Evolutionary conservation across 2,888 invertebrate species (phyloP).

Genomic region (Drosophila birchii): DNA sequence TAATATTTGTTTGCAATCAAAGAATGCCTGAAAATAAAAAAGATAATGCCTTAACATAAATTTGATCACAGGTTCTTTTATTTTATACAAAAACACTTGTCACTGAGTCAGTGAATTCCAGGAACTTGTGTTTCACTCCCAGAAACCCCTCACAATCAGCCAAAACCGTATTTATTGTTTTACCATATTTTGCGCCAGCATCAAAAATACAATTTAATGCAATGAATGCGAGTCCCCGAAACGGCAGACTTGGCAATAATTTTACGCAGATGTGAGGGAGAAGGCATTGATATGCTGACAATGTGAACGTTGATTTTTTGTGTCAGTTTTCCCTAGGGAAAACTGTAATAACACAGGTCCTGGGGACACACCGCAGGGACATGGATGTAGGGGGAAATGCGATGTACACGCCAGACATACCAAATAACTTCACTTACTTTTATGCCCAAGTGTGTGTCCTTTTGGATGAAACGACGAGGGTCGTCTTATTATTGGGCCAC

Average conservation of each 20-base stretch:
- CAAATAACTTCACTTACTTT: constrained; percentile 74
- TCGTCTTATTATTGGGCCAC: constrained; percentile 9
- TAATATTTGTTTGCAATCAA: neutral
- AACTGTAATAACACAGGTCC: constrained; percentile 55
- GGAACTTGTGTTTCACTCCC: neutral
- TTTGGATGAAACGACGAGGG: neutral
- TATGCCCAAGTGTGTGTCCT: constrained; percentile 50
- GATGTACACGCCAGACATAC: constrained; percentile 70
- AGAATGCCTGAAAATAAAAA: neutral
- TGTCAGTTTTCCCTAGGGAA: constrained; percentile 31
- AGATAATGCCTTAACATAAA: neutral
- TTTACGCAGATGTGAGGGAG: constrained; percentile 19
- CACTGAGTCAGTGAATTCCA: constrained; percentile 33
- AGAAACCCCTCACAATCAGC: constrained; percentile 20
- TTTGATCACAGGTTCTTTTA: constrained; percentile 38
- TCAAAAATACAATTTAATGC: constrained; percentile 59
- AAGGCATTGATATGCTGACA: constrained; percentile 75
- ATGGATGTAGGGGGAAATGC: constrained; percentile 1
- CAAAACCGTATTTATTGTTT: constrained; percentile 76
- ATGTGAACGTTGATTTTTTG: constrained; percentile 68
- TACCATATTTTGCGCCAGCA: constrained; percentile 64
- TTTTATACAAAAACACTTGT: constrained; percentile 5
- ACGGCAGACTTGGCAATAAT: constrained; percentile 34
- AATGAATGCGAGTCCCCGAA: constrained; percentile 32
- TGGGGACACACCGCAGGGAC: constrained; percentile 13